Evolutionary conservation across 2,113 vertebrate species (phyloP), one percentile per base, ranked within the genome.

Genomic region (Axis porcinus): DNA sequence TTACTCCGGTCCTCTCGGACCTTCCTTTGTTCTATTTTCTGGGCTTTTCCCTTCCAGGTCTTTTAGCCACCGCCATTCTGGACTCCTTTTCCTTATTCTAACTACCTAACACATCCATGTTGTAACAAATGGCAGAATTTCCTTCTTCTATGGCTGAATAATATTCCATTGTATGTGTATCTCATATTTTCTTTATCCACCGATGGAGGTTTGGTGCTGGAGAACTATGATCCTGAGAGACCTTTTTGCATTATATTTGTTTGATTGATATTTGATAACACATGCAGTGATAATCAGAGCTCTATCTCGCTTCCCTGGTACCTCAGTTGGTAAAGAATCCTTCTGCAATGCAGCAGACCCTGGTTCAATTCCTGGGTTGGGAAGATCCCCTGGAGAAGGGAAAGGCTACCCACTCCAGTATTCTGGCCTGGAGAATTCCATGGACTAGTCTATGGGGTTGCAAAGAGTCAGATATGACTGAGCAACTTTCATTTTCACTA

Each of bases 361-460:
- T 21, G 17, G 9, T 36, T 70, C 0, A 0, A 36, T 70, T 21
- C n/a, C 10, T 70, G 64, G 64, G 4, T 36, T 70, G n/a, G 64
- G 5, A 70, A 36, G 9, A 36, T 36, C n/a, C n/a, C 17, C 64
- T 70, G 64, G 64, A 23, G 64, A 21, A 70, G n/a, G 64, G 19
- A 70, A 40, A 70, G 67, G n/a, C n/a, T 40, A 12, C n/a, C n/a
- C 67, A 70, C 5, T 40, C 0, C 10, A 70, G n/a, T 70, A 70
- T 70, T 40, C 67, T 40, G 19, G 5, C n/a, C 67, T 70, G n/a
- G 67, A 70, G n/a, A 12, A 70, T 70, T 23, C n/a, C 67, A 70
- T 23, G 9, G n/a, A 6, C 17, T 64, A n/a, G 30, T 40, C 67
- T 5, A 40, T 70, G n/a, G n/a, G n/a, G 9, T 70, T 5, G 11